Evolutionary conservation across 92 coral and sea anemone species (phyloP), one percentile per base, ranked within the genome.

Genomic region (Zoanthus sansibaricus): DNA sequence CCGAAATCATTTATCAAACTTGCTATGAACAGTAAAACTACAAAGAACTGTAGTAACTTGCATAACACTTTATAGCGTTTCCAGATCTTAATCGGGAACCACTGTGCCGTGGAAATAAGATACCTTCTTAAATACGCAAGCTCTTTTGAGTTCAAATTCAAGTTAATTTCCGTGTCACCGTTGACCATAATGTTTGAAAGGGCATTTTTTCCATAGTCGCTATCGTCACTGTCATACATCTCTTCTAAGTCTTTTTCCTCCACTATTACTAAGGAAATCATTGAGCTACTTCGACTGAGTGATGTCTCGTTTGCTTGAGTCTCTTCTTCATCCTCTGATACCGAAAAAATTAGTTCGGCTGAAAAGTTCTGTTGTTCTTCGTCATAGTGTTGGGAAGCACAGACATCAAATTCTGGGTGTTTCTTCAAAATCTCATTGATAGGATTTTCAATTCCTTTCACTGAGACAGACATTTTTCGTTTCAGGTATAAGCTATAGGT

Each of bases 1-100:
- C 98, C 98, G 59, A 94, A 83, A 7, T 83, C 91, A 31, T 82
- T 86, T 51, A 78, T 15, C 72, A 79, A 71, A 54, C 82, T 68
- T 1, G 48, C 14, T 0, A 75, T 10, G 20, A 93, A 79, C 52
- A 76, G 21, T 7, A 13, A 11, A 7, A 90, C 5, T 44, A 84
- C 73, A 16, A 71, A 11, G 14, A 48, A 32, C 66, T 88, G 91
- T 48, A 80, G 25, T n/a, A 79, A 6, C 7, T 72, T 67, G 55
- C 33, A 89, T 6, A 88, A 21, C 10, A 14, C 74, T 79, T 74
- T 90, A 3, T 56, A 31, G 14, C 45, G 37, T 51, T 16, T 17
- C 37, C 90, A 64, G 1, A 67, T 87, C 25, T 56, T 78, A 5
- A 69, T 13, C 3, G 96, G 96, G 18, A 82, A 86, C 90, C 96